phyloP scores from a whole-genome alignment of 2,888 invertebrate genomes.

The Elysia crispata region DNA sequence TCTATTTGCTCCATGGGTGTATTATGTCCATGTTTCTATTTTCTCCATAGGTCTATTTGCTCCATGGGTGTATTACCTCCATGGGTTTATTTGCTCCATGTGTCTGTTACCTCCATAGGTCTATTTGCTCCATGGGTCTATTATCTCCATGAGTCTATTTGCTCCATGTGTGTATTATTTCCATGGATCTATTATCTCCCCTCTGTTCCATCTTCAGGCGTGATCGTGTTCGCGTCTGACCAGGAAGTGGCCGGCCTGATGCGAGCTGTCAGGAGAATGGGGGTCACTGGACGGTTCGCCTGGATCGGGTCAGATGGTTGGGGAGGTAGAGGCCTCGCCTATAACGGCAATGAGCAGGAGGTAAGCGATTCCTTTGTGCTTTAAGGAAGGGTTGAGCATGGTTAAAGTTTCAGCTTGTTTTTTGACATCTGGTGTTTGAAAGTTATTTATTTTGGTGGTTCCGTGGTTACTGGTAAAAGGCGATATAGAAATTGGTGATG shows the following conservation, averaged over 20 bases:
- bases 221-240: constrained; percentile 96
- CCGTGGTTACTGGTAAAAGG: too few relatives aligned
- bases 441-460: too few relatives aligned
- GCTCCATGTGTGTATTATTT: not conserved
- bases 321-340: constrained; percentile 85
- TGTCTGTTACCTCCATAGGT: too few relatives aligned
- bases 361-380: constrained; percentile 56
- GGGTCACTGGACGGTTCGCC: constrained; percentile 92
- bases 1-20: too few relatives aligned
- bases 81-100: not conserved
- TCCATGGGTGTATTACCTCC: not conserved
- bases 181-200: too few relatives aligned
- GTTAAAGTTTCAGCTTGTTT: too few relatives aligned
- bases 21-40: too few relatives aligned
- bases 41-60: too few relatives aligned
- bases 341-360: constrained; percentile 69
- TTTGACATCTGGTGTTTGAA: too few relatives aligned
- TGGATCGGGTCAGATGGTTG: constrained; percentile 99
- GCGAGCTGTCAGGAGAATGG: constrained; percentile 91
- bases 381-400: too few relatives aligned
- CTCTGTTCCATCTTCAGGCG: constrained; percentile 75
- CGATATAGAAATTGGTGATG: too few relatives aligned
- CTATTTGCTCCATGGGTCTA: too few relatives aligned
- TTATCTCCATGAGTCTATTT: not conserved
- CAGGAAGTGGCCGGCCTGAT: constrained; percentile 97